These are phyloP conservation scores for Drosophila lini DNA, from an alignment of 1,140 invertebrate species.

Conservation along the genomic window DNA sequence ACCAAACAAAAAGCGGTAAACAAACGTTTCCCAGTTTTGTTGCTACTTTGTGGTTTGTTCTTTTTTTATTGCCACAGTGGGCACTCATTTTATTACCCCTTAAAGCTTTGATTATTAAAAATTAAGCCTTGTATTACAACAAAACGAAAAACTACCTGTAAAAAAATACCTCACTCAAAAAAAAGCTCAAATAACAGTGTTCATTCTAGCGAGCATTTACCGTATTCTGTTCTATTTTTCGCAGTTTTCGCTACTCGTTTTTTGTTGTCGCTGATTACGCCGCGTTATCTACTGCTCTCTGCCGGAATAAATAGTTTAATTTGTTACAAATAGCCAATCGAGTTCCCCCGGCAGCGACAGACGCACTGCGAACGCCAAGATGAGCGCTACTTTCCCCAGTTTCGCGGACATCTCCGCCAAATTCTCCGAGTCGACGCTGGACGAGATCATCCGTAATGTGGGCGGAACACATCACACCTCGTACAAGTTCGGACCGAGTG, in stretches of 20 bases:
- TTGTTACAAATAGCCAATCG: constrained; percentile 36
- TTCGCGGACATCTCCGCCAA: constrained; percentile 76
- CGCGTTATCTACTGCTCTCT: constrained; percentile 29
- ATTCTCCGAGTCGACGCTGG: constrained; percentile 85
- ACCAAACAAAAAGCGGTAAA: constrained; percentile 40
- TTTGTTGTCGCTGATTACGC: constrained; percentile 11
- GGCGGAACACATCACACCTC: constrained; percentile 84
- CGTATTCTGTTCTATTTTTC: neutral
- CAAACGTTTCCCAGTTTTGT: constrained; percentile 2
- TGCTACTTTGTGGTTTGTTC: neutral
- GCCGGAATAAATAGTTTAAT: constrained; percentile 12
- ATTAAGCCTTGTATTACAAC: neutral
- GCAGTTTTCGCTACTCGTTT: constrained; percentile 2
- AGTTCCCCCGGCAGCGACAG: constrained; percentile 1
- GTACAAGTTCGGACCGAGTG: constrained; percentile 84
- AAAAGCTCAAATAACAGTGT: neutral
- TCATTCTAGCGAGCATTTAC: neutral
- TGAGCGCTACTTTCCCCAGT: constrained; percentile 43
- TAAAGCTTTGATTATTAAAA: neutral
- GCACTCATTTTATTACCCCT: neutral
- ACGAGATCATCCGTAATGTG: constrained; percentile 83
- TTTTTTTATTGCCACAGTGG: constrained; percentile 4
- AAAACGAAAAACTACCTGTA: too few species aligned
- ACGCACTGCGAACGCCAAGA: constrained; percentile 17
- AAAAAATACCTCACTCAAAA: too few species aligned